Evolutionary conservation across 1,140 invertebrate species (phyloP).

Genomic region (Drosophila auraria): DNA sequence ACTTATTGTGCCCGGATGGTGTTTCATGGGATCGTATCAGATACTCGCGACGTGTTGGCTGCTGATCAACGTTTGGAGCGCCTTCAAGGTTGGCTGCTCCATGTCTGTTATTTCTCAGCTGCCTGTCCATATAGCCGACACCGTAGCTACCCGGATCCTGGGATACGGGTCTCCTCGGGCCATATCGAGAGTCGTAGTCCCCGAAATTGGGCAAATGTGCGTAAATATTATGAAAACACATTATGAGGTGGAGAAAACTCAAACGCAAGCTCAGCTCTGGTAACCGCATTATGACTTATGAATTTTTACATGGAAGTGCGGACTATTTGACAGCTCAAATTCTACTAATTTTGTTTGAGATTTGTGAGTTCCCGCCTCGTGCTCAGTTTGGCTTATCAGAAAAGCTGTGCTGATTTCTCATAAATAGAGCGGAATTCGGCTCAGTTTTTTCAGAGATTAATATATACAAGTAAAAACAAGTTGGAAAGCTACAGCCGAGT

Average conservation of each 20-base stretch:
- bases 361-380: not conserved
- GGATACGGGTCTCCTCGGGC: constrained; percentile 6
- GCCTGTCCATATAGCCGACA: constrained; percentile 18
- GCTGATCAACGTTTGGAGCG: not conserved
- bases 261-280: constrained; percentile 14
- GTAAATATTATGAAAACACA: constrained; percentile 14
- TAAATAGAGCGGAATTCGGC: constrained; percentile 20
- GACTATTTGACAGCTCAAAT: constrained; percentile 58
- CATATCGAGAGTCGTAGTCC: constrained; percentile 53
- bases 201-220: constrained; percentile 28
- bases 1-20: constrained; percentile 51
- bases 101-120: constrained; percentile 40
- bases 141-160: constrained; percentile 19
- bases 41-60: constrained; percentile 50
- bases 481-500: not conserved
- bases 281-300: constrained; percentile 24
- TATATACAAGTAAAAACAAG: not conserved
- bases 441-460: constrained; percentile 7
- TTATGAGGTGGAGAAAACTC: constrained; percentile 19
- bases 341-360: constrained; percentile 51
- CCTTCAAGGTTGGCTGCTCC: constrained; percentile 23
- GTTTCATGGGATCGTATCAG: constrained; percentile 56
- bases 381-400: constrained; percentile 58
- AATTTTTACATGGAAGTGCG: constrained; percentile 18
- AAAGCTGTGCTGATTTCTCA: constrained; percentile 21